phyloP scores from a whole-genome alignment of 1,140 invertebrate genomes.

The Andricus grossulariae region DNA sequence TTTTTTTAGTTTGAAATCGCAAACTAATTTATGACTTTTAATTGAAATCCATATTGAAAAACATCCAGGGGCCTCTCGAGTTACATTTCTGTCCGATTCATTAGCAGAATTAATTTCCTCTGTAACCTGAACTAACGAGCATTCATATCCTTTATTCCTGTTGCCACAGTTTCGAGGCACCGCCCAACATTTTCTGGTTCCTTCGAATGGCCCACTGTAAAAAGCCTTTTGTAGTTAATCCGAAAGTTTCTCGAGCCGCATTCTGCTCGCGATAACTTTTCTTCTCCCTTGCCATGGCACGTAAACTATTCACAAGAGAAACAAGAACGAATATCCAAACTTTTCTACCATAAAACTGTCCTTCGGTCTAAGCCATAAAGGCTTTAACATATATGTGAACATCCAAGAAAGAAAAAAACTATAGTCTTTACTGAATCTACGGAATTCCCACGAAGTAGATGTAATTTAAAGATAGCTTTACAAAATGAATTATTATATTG shows the following conservation, averaged over 20 bases:
- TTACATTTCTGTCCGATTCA: too few species aligned
- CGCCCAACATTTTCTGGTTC: too few species aligned
- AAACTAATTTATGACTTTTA: too few species aligned
- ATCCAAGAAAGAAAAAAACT: not conserved
- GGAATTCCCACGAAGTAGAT: not conserved
- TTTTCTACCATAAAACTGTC: slow-evolving; percentile 52
- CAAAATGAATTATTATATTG: too few species aligned
- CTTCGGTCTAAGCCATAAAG: not conserved
- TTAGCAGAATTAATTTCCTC: too few species aligned
- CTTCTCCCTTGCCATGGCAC: slow-evolving; percentile 39
- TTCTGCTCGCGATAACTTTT: slow-evolving; percentile 46
- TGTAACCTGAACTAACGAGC: too few species aligned
- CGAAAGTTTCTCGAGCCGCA: slow-evolving; percentile 46
- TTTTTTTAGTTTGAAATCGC: too few species aligned
- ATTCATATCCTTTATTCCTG: too few species aligned
- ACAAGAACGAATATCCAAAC: slow-evolving; percentile 55
- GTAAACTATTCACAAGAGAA: slow-evolving; percentile 51
- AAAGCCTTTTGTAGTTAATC: slow-evolving; percentile 52
- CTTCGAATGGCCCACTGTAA: slow-evolving; percentile 27
- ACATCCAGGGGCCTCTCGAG: too few species aligned
- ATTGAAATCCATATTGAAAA: too few species aligned
- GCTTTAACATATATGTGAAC: slow-evolving; percentile 9
- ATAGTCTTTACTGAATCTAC: not conserved
- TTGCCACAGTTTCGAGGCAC: too few species aligned
- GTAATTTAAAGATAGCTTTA: not conserved